These are phyloP conservation scores for Acanthochromis polyacanthus DNA, from an alignment of 2,113 vertebrate species.

Conservation along the genomic window DNA sequence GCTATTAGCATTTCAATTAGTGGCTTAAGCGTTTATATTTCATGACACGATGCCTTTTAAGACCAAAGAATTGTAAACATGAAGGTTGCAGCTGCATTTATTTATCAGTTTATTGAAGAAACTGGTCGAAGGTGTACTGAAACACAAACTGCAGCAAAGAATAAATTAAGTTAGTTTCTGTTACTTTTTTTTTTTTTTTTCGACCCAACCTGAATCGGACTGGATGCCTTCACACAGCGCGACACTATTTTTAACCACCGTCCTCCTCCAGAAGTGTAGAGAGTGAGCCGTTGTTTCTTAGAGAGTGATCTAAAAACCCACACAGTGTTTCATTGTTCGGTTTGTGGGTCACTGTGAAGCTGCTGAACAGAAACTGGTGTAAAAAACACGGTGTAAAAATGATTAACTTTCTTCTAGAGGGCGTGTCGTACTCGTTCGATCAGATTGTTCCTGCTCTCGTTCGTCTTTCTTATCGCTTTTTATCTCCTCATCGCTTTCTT, in stretches of 20 bases:
- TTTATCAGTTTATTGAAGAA: neutral
- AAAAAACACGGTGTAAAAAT: neutral
- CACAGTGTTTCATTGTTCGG: slow-evolving; percentile 8
- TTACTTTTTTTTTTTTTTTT: slow-evolving; percentile 10
- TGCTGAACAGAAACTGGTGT: slow-evolving; percentile 27
- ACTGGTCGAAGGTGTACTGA: neutral
- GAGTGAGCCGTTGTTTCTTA: slow-evolving; percentile 54
- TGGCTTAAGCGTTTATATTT: neutral
- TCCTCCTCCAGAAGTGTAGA: slow-evolving; percentile 44
- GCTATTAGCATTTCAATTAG: too few relatives aligned
- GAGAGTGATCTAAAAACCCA: slow-evolving; percentile 32
- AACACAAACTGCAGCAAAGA: neutral
- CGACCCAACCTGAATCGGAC: slow-evolving; percentile 25
- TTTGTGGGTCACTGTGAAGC: slow-evolving; percentile 25
- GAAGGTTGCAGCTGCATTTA: neutral
- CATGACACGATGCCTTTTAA: neutral
- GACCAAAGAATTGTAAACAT: neutral
- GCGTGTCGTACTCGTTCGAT: slow-evolving; percentile 1
- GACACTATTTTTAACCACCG: slow-evolving; percentile 64
- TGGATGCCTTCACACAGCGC: slow-evolving; percentile 4
- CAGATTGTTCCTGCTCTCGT: slow-evolving; percentile 25
- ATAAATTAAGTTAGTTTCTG: neutral
- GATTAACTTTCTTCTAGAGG: slow-evolving; percentile 28
- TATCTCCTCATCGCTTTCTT: neutral
- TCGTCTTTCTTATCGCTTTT: neutral